Evolutionary conservation across 2,888 invertebrate species (phyloP).

Genomic region (Orchesellides sinensis): DNA sequence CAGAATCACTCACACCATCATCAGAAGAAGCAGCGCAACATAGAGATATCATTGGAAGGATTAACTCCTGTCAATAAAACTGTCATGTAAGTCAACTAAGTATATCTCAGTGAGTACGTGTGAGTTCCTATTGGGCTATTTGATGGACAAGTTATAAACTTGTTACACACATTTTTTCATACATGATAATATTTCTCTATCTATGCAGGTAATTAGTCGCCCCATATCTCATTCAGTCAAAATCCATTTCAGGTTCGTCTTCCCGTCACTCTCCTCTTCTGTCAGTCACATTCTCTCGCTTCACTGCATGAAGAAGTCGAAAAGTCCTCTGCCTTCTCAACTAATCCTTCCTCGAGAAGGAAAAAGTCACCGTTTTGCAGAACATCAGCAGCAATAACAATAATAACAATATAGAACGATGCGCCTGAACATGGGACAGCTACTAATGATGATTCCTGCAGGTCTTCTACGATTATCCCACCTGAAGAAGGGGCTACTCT

Average conservation of each 20-base stretch:
- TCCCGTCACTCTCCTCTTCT: neutral
- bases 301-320: neutral
- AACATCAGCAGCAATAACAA: neutral
- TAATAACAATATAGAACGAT: neutral
- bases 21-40: too few relatives aligned
- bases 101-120: neutral
- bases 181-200: neutral
- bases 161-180: conserved; percentile 33
- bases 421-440: neutral
- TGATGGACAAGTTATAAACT: conserved; percentile 41
- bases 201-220: conserved; percentile 49
- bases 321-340: conserved; percentile 19
- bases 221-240: neutral
- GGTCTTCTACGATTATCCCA: conserved; percentile 39
- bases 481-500: conserved; percentile 42
- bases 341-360: conserved; percentile 16
- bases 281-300: conserved; percentile 5
- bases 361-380: conserved; percentile 11
- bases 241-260: neutral
- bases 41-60: conserved; percentile 27
- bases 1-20: conserved; percentile 1
- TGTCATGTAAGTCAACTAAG: conserved; percentile 40
- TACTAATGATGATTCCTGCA: conserved; percentile 36
- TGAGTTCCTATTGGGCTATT: conserved; percentile 19
- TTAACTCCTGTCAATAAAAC: conserved; percentile 52